Conservation (phyloP, 2,113 vertebrate species). For the Amia ocellicauda region DNA sequence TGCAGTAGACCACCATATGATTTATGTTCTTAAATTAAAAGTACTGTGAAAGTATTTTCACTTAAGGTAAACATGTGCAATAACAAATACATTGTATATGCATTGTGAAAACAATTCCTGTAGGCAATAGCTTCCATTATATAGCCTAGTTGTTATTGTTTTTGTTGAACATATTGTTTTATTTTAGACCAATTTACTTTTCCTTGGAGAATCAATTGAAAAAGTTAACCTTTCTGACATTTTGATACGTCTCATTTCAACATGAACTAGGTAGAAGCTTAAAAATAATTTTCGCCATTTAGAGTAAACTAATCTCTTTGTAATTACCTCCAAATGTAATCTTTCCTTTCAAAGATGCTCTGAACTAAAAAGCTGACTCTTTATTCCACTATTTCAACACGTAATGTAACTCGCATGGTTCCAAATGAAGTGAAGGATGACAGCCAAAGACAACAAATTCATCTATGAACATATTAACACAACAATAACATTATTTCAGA, state of each 20-base stretch:
- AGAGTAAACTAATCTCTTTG: constrained; percentile 14
- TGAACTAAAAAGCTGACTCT: constrained; percentile 15
- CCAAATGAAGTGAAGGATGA: constrained; percentile 21
- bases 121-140: neutral
- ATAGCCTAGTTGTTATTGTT: too few relatives aligned
- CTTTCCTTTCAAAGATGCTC: constrained; percentile 20
- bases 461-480: constrained; percentile 55
- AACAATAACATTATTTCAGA: too few relatives aligned
- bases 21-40: too few relatives aligned
- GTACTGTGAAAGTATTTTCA: too few relatives aligned
- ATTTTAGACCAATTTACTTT: constrained; percentile 11
- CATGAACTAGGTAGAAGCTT: neutral
- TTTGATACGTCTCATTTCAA: neutral
- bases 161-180: constrained; percentile 1
- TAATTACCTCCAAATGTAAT: constrained; percentile 9
- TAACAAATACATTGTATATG: too few relatives aligned
- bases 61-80: too few relatives aligned
- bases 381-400: constrained; percentile 42
- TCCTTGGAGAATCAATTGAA: constrained; percentile 2
- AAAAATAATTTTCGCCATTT: constrained; percentile 16
- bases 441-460: constrained; percentile 53
- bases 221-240: constrained; percentile 2
- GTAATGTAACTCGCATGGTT: constrained; percentile 25
- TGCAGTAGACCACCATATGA: too few relatives aligned
- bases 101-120: neutral